Evolutionary conservation across 1,140 invertebrate species (phyloP).

Genomic region (Pissodes strobi): DNA sequence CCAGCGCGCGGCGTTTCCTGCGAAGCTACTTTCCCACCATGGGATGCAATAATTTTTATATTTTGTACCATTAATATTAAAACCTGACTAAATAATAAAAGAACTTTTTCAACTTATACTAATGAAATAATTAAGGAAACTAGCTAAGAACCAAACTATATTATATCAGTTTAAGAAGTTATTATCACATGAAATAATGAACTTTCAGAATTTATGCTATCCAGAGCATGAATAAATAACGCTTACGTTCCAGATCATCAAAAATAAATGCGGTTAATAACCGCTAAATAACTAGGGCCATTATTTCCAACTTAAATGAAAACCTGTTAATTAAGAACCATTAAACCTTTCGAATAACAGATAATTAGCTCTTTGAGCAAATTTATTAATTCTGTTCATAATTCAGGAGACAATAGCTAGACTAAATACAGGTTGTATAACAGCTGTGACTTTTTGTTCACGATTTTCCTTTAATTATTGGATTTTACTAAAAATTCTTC

Average conservation of each 20-base stretch:
- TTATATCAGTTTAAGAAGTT: too few relatives aligned
- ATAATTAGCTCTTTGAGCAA: constrained; percentile 30
- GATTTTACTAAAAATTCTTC: background rate
- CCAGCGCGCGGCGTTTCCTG: too few relatives aligned
- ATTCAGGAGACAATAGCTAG: constrained; percentile 34
- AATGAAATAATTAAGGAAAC: too few relatives aligned
- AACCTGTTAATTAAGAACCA: constrained; percentile 35
- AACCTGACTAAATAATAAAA: too few relatives aligned
- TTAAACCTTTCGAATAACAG: constrained; percentile 34
- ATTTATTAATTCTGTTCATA: constrained; percentile 36
- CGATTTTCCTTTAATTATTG: constrained; percentile 28
- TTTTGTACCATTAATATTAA: too few relatives aligned
- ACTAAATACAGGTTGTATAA: constrained; percentile 37
- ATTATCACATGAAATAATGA: too few relatives aligned
- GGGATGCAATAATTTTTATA: too few relatives aligned
- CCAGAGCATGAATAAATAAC: background rate
- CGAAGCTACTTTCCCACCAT: too few relatives aligned
- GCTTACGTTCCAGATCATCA: constrained; percentile 8
- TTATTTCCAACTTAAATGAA: constrained; percentile 24
- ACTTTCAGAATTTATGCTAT: too few relatives aligned
- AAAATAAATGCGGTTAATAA: constrained; percentile 29
- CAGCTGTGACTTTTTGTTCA: constrained; percentile 35
- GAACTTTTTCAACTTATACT: too few relatives aligned
- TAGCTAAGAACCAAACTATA: too few relatives aligned
- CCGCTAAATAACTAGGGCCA: constrained; percentile 18